Base-by-base conservation (phyloP, 2,797 vertebrate genomes). In the Ambastaia sidthimunki region DNA sequence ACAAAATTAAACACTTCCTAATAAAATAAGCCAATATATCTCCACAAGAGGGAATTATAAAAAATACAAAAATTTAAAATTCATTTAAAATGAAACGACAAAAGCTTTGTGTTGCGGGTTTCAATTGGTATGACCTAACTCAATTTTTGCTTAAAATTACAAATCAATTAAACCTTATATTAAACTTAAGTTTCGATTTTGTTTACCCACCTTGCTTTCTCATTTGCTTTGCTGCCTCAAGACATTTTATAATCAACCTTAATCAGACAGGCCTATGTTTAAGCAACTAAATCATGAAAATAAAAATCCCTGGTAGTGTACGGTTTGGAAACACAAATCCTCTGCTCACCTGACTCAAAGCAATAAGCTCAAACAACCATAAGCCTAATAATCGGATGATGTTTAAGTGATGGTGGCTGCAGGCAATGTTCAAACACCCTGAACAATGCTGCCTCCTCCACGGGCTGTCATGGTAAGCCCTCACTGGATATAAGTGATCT, bases 371-470 rank as follows among this genome's bases (percentile, higher is more conserved):
- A 93, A 92, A 93, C 92, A 93, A 93, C 91, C 81, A 71, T 95
- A 94, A 95, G 92, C 93, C 92, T 94, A 94, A 94, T 95, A 95
- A 95, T 94, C 93, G 93, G 94, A 95, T 95, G 93, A 94, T 93
- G 92, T 90, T 92, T 91, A 84, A 89, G 90, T 66, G 91, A 93
- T 93, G 93, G 90, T 84, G 92, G 93, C 93, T 92, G 88, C 91
- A 92, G 93, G 93, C 94, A 90, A 91, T 90, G 92, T 90, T 85
- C 89, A 93, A 92, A 93, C 91, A 92, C 90, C 90, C 85, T 88
- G 88, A 92, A 93, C 93, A 93, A 92, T 93, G 85, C 90, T 88
- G 87, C 92, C 93, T 94, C 92, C 93, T 93, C 93, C 93, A 92
- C 92, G 91, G 88, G 90, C 92, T 94, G 93, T 94, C 94, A 94